Evolutionary conservation across 2,797 vertebrate species (phyloP), one percentile per base, ranked within the genome.

Genomic region (Cryptoprocta ferox): DNA sequence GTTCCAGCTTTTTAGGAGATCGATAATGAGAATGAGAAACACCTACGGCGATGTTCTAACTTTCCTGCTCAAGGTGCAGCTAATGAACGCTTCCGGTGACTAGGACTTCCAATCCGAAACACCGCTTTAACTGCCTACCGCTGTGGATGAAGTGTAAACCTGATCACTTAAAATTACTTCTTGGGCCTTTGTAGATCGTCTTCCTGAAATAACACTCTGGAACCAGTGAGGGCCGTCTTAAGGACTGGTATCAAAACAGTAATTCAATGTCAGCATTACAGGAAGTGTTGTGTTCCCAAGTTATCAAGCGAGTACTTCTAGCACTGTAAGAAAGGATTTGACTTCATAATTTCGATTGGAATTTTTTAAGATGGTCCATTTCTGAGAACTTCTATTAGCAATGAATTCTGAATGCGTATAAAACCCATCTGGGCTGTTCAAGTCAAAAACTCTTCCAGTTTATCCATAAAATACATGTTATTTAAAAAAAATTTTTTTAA

Each of bases 381-480:
- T 90, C 13, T 68, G 50, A 78, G 81, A 86, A 61, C 32, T 35
- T 61, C 24, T 35, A 65, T 81, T 42, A 71, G 76, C 59, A 71
- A 75, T 45, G 21, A 68, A 50, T 66, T 89, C 28, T 65, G 19
- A 26, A 24, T 78, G 75, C 42, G 76, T 65, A 21, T 42, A 75
- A 68, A 89, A 87, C 50, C 82, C 83, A 61, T 42, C 4, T 15
- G 48, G 6, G 37, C 21, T 95, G 32, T 32, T 94, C 2, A 95
- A 75, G 30, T 73, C 8, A n/a, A 85, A 37, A 71, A 71, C 37
- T 86, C 35, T 89, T 59, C 56, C 45, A 81, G 21, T 83, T 90
- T 37, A 0, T 86, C 66, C n/a, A 86, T 56, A 89, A 95, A 86
- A 92, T 78, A n/a, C n/a, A n/a, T n/a, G n/a, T n/a, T n/a, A n/a